Percentiles rank a stretch among this genome's conserved stretches.
Evolutionary conservation across 2,888 invertebrate genomes (phyloP).

Genomic region (Acanthosepion esculentum): DNA sequence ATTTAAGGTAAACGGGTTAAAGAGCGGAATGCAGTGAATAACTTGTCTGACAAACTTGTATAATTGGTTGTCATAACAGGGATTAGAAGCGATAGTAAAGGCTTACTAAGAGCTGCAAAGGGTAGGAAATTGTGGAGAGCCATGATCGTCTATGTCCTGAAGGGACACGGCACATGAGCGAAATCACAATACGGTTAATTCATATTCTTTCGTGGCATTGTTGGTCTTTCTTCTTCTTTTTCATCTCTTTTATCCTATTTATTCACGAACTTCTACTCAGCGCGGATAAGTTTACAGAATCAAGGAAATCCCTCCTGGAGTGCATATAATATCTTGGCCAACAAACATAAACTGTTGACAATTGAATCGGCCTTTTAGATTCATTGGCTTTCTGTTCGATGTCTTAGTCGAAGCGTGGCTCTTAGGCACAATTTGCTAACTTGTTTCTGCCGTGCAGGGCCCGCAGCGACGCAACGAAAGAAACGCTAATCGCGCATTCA

Average conservation of each 20-base stretch:
- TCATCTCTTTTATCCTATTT: neutral
- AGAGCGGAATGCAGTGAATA: too few species aligned
- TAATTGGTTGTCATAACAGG: too few species aligned
- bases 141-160: too few species aligned
- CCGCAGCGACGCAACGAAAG: neutral
- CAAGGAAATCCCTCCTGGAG: neutral
- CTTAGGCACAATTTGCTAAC: neutral
- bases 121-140: too few species aligned
- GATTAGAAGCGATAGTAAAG: too few species aligned
- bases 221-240: too few species aligned
- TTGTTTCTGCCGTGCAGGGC: neutral
- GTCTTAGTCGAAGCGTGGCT: neutral
- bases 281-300: neutral
- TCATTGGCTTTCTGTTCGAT: neutral
- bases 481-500: neutral
- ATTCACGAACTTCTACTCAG: neutral
- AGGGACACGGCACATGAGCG: too few species aligned
- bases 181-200: too few species aligned
- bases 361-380: conserved; percentile 33
- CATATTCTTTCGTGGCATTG: too few species aligned
- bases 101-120: too few species aligned
- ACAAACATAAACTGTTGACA: conserved; percentile 12
- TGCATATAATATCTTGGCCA: neutral
- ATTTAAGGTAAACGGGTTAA: too few species aligned
- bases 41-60: too few species aligned